Evolutionary conservation across 2,113 vertebrate genomes (phyloP).

Genomic region (Rhizomys pruinosus): DNA sequence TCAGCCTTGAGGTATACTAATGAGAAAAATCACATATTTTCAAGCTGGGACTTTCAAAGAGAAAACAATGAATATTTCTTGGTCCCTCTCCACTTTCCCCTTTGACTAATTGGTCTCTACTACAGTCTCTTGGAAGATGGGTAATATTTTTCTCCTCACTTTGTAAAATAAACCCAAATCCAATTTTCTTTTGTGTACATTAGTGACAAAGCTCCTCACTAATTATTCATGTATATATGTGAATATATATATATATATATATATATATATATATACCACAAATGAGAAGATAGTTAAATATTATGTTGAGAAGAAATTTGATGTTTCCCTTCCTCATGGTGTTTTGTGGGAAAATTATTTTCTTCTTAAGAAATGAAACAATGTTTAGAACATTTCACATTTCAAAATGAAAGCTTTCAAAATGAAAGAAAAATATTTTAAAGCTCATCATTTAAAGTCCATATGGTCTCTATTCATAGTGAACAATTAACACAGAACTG

Average conservation of each 20-base stretch:
- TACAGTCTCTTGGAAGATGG: slow-evolving; percentile 39
- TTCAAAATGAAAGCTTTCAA: slow-evolving; percentile 37
- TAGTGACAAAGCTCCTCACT: slow-evolving; percentile 11
- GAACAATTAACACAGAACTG: slow-evolving; percentile 22
- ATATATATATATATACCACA: too few relatives aligned
- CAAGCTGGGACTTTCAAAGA: slow-evolving; percentile 64
- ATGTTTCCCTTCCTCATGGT: neutral
- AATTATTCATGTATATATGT: too few relatives aligned
- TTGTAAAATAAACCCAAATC: slow-evolving; percentile 54
- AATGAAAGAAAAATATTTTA: slow-evolving; percentile 56
- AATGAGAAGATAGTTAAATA: slow-evolving; percentile 10
- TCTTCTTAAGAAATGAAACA: slow-evolving; percentile 41
- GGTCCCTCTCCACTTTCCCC: slow-evolving; percentile 30
- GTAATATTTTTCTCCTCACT: neutral
- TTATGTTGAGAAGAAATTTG: neutral
- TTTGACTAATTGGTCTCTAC: slow-evolving; percentile 66
- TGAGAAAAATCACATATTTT: slow-evolving; percentile 66
- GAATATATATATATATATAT: too few relatives aligned
- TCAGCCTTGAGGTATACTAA: slow-evolving; percentile 71
- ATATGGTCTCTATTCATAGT: slow-evolving; percentile 37
- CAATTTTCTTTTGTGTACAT: slow-evolving; percentile 39
- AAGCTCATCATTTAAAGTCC: slow-evolving; percentile 22
- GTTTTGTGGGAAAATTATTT: neutral
- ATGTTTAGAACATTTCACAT: slow-evolving; percentile 27
- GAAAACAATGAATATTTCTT: slow-evolving; percentile 49